These are phyloP conservation scores for Pheosia gnoma DNA, from an alignment of 2,888 invertebrate genomes.

Conservation along the genomic window DNA sequence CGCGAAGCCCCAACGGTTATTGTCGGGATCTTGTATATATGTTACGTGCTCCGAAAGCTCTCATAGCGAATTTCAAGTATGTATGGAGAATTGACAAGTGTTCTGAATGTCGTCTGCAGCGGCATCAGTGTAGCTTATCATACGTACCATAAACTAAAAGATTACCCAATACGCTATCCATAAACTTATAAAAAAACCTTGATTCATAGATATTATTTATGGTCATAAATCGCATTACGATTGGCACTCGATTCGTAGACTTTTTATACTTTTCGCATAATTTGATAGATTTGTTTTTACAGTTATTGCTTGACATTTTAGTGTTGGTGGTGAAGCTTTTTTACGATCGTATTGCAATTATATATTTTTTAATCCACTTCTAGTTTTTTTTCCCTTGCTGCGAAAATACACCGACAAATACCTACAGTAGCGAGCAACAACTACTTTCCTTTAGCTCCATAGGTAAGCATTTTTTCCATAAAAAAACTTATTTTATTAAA, in stretches of 20 bases:
- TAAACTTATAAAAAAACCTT: conserved; percentile 4
- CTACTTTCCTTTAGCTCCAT: too few relatives aligned
- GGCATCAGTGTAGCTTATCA: too few relatives aligned
- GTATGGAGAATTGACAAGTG: too few relatives aligned
- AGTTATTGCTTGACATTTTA: background rate
- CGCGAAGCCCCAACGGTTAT: too few relatives aligned
- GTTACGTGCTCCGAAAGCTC: too few relatives aligned
- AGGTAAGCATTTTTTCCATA: too few relatives aligned
- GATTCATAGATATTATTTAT: conserved; percentile 6
- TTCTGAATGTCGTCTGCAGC: too few relatives aligned
- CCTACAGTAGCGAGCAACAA: too few relatives aligned
- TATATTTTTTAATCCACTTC: background rate
- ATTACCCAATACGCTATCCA: background rate
- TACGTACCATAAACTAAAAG: background rate
- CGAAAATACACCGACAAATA: too few relatives aligned
- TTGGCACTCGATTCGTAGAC: background rate
- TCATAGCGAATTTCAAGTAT: too few relatives aligned
- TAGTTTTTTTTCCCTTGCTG: background rate
- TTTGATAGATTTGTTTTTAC: background rate
- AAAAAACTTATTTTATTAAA: too few relatives aligned
- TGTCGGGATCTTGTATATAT: too few relatives aligned
- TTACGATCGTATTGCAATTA: background rate
- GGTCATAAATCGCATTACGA: conserved; percentile 4
- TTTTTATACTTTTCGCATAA: conserved; percentile 2
- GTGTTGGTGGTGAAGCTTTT: background rate